Percentiles rank a stretch among this genome's conserved stretches.
Evolutionary conservation across 2,797 vertebrate species (phyloP).

Genomic region (Brachymystax lenok): DNA sequence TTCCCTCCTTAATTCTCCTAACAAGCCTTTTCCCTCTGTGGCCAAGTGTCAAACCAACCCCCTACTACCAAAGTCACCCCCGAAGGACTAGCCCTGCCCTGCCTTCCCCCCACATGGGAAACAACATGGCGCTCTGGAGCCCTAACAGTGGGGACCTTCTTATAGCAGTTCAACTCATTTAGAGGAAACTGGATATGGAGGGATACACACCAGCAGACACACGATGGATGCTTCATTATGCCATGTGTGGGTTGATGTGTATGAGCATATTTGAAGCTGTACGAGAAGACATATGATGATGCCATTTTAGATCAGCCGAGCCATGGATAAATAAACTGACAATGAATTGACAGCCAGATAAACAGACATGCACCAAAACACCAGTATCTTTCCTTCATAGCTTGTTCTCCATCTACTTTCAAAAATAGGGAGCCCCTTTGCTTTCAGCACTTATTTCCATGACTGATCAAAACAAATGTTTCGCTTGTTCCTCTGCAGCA

Average conservation of each 20-base stretch:
- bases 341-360: neutral
- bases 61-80: constrained; percentile 69
- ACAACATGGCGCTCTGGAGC: neutral
- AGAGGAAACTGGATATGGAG: neutral
- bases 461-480: too few species aligned
- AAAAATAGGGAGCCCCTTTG: too few species aligned
- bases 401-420: too few species aligned
- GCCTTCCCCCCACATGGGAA: constrained; percentile 12
- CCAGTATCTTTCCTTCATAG: too few species aligned
- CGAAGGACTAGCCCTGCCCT: constrained; percentile 28
- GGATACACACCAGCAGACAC: neutral
- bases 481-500: too few species aligned
- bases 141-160: neutral
- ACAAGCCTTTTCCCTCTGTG: constrained; percentile 72
- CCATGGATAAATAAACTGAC: neutral
- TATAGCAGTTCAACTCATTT: neutral
- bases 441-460: too few species aligned
- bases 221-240: neutral
- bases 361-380: neutral
- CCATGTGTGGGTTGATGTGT: neutral
- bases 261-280: neutral
- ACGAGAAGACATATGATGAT: neutral
- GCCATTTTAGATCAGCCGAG: neutral
- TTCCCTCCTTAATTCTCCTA: constrained; percentile 76
- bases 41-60: constrained; percentile 68